Base-by-base conservation (phyloP, 2,888 invertebrate species). In the Drosophila neutralis region DNA sequence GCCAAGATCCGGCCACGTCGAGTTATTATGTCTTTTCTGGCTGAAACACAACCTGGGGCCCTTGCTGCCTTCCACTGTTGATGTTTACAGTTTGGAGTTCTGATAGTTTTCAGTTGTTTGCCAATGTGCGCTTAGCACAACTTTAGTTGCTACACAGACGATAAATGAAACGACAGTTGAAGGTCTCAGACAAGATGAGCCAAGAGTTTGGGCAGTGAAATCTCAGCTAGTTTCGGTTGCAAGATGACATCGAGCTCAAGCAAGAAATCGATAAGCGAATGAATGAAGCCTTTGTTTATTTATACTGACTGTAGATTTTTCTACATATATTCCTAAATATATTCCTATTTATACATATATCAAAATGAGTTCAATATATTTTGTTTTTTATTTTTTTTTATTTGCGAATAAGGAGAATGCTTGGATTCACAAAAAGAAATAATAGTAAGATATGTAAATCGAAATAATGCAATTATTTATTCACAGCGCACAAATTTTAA, bases 1-100 rank as follows among this genome's bases (percentile, higher is more conserved):
- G 77, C 57, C 77, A 76, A 59, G 62, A 60, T 75, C 66, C 71
- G 62, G 75, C 52, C 38, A 40, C 29, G 33, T 24, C 60, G 45
- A 72, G 65, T 60, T 73, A 73, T 76, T 76, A 64, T 65, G 78
- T 76, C 63, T 69, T 71, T 76, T 76, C 38, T 51, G 71, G 38
- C 52, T 58, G 33, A 52, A 65, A 38, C 51, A 60, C 38, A 59
- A 42, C 51, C 59, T 51, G 29, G 53, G 42, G 38, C 66, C 45
- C 24, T 29, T 36, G 11, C 42, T 40, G 31, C 38, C 59, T 51
- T 57, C 48, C 56, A 49, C 62, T 29, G 66, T 63, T 70, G 65
- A 76, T 73, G 62, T 77, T 77, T 69, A 60, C 53, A 56, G 61
- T 59, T 62, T 59, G 61, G 21, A 62, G 73, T 62, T 69, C 33